Conservation (phyloP, 2,888 invertebrate genomes). For the Pherbina coryleti region DNA sequence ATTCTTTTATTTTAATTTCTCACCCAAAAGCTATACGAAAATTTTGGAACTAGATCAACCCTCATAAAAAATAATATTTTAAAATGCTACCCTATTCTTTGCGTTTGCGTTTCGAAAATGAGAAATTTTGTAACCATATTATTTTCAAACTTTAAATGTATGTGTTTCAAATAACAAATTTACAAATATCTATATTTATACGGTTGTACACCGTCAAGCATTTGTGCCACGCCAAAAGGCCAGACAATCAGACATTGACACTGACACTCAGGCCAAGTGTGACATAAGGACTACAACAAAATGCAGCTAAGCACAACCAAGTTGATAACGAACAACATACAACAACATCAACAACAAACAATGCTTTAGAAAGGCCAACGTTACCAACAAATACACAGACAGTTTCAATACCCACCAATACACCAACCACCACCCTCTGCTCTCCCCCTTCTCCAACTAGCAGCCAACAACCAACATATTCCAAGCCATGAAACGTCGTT, state of each 20-base stretch:
- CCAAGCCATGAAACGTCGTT: constrained; percentile 12
- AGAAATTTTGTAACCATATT: not conserved
- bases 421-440: not conserved
- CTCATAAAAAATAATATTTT: too few species aligned
- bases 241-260: constrained; percentile 41
- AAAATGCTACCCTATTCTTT: too few species aligned
- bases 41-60: too few species aligned
- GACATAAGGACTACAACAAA: constrained; percentile 20
- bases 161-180: constrained; percentile 40
- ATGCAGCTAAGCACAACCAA: not conserved
- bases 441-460: not conserved
- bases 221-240: constrained; percentile 25
- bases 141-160: constrained; percentile 31
- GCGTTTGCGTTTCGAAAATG: not conserved
- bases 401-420: not conserved
- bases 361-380: not conserved
- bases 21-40: too few species aligned
- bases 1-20: not conserved
- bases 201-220: not conserved
- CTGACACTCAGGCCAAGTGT: constrained; percentile 36
- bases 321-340: not conserved
- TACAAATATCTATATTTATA: not conserved
- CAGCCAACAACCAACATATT: not conserved
- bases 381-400: constrained; percentile 11
- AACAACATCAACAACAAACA: constrained; percentile 5